Conservation (phyloP, 2,113 vertebrate genomes). For the Microcebus lehilahytsara region DNA sequence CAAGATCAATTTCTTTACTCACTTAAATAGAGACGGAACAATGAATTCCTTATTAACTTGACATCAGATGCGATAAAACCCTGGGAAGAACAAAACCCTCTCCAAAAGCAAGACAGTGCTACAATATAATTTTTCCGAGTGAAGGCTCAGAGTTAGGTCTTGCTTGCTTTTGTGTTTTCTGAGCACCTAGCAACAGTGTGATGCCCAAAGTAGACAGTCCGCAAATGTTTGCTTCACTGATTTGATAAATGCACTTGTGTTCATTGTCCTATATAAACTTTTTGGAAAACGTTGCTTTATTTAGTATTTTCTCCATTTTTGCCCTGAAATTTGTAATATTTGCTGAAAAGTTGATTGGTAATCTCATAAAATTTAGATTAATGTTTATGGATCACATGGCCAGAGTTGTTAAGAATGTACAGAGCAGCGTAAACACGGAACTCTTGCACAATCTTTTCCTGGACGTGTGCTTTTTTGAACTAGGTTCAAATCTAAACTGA, state of each 20-base stretch:
- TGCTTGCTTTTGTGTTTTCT: background rate
- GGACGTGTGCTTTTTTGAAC: constrained; percentile 80
- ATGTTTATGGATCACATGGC: constrained; percentile 75
- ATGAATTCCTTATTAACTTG: background rate
- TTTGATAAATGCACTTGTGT: background rate
- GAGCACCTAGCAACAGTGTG: background rate
- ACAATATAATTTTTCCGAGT: background rate
- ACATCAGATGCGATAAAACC: background rate
- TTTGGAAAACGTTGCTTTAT: constrained; percentile 6
- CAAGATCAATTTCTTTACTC: background rate
- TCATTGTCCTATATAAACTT: constrained; percentile 23
- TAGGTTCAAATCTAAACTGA: constrained; percentile 83
- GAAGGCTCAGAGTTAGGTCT: background rate
- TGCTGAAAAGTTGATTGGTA: constrained; percentile 60
- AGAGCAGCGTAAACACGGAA: constrained; percentile 75
- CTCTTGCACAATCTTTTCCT: constrained; percentile 80
- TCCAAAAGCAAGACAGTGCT: background rate
- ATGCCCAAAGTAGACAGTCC: background rate
- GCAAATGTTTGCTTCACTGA: background rate
- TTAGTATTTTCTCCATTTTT: constrained; percentile 55
- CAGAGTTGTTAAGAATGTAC: constrained; percentile 66
- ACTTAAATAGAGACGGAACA: background rate
- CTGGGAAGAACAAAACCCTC: background rate
- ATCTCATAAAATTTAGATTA: constrained; percentile 68
- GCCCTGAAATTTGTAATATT: constrained; percentile 65